Base-by-base conservation (phyloP, 2,888 invertebrate genomes). In the Amblyjoppa fuscipennis region DNA sequence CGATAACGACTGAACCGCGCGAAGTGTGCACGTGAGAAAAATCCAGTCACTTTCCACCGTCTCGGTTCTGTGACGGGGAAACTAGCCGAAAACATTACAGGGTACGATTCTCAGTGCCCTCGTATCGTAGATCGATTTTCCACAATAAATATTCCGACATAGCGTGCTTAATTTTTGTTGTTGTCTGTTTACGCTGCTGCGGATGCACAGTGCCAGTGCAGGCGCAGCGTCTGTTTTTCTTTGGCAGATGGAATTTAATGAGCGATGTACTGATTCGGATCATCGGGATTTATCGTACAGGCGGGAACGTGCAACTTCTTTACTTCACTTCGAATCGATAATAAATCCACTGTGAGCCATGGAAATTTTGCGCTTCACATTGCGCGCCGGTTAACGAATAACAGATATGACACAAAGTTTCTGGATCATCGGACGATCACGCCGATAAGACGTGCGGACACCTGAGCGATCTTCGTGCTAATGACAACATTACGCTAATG, bases 311-410 rank as follows among this genome's bases (percentile, higher is more conserved):
- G 4, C 16, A 1, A 16, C 4, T 31, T 45, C 20, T 16, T 13
- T 38, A 25, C 5, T 13, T 59, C 6, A 45, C 80, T 79, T 45
- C 28, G 49, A 13, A 45, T n/a, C n/a, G 66, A 83, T 38, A 68
- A 73, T 53, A 5, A 73, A 73, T 13, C 7, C 66, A 31, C n/a
- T 25, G 7, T n/a, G 25, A 61, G 64, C 70, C 20, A 64, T 78
- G 70, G 61, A 83, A 75, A 56, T 75, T 79, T 83, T 79, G 34
- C 41, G 34, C 41, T 70, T 70, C 53, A 69, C 53, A n/a, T 83
- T 49, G 45, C 70, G n/a, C 38, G n/a, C 28, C 49, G 56, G n/a
- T 59, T 51, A 71, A 28, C 45, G n/a, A 66, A 66, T 73, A 45
- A 51, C 28, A 49, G 74, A 69, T 25, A n/a, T 51, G 51, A 59